Evolutionary conservation across 2,797 vertebrate genomes (phyloP).

Genomic region (Cephalopachus bancanus): DNA sequence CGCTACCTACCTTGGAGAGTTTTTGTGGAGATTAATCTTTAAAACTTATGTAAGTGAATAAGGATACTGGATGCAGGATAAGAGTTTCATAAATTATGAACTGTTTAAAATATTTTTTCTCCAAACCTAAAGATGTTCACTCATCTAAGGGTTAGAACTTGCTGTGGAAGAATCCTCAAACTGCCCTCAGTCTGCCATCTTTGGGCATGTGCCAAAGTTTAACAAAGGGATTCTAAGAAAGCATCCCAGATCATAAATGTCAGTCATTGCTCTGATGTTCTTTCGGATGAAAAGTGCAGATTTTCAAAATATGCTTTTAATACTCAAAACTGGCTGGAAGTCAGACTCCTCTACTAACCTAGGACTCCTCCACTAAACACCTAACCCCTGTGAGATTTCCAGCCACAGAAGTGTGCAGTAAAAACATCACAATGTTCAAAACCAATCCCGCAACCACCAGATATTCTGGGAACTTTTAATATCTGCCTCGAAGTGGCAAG

Average conservation of each 20-base stretch:
- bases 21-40: neutral
- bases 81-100: neutral
- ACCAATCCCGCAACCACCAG: neutral
- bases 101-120: slow-evolving; percentile 22
- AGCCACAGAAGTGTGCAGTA: neutral
- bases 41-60: neutral
- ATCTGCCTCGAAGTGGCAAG: neutral
- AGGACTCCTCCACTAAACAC: neutral
- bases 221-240: neutral
- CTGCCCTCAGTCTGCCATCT: neutral
- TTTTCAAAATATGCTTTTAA: slow-evolving; percentile 42
- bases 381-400: neutral
- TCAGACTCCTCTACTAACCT: neutral
- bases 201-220: neutral
- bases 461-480: neutral
- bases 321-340: neutral
- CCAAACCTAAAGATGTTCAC: neutral
- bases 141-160: neutral
- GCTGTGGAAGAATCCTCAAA: neutral
- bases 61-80: neutral
- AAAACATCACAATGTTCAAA: neutral
- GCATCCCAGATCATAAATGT: neutral
- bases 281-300: neutral
- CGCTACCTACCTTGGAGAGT: neutral
- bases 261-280: neutral